Percentiles rank a stretch among this genome's conserved stretches.
Evolutionary conservation across 2,888 invertebrate species (phyloP).

Genomic region (Branchipolynoe longqiensis): DNA sequence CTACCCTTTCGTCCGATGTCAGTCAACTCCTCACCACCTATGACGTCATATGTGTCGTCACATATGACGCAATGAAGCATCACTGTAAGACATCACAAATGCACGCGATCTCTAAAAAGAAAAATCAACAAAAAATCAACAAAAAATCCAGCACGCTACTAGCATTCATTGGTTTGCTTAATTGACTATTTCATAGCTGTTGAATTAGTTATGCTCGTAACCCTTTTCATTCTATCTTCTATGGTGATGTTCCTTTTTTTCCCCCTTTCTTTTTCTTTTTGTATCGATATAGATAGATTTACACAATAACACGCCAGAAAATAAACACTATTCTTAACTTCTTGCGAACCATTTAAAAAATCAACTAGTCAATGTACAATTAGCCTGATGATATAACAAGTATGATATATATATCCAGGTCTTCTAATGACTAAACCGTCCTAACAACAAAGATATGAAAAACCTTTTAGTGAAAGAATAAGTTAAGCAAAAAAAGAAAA

Average conservation of each 20-base stretch:
- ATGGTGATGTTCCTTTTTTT: neutral
- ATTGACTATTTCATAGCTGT: neutral
- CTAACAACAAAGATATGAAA: conserved; percentile 53
- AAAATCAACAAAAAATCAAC: neutral
- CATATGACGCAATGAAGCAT: neutral
- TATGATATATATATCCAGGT: neutral
- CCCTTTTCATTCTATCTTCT: neutral
- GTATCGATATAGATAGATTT: neutral
- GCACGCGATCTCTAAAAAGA: too few species aligned
- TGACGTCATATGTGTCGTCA: conserved; percentile 21
- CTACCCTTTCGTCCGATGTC: conserved; percentile 20
- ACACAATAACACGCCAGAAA: conserved; percentile 2
- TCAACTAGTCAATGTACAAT: conserved; percentile 46
- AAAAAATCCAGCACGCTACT: neutral
- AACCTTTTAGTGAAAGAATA: conserved; percentile 51
- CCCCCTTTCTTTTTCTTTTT: neutral
- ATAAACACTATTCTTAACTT: neutral
- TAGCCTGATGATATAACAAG: neutral
- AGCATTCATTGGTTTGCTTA: neutral
- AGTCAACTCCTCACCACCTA: conserved; percentile 25
- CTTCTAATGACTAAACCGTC: conserved; percentile 32
- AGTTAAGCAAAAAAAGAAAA: conserved; percentile 52
- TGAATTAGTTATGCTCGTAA: neutral
- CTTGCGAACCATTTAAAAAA: neutral
- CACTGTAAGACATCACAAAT: too few species aligned